Base-by-base conservation (phyloP, 2,888 invertebrate genomes). In the Acanthoscelides obtectus region DNA sequence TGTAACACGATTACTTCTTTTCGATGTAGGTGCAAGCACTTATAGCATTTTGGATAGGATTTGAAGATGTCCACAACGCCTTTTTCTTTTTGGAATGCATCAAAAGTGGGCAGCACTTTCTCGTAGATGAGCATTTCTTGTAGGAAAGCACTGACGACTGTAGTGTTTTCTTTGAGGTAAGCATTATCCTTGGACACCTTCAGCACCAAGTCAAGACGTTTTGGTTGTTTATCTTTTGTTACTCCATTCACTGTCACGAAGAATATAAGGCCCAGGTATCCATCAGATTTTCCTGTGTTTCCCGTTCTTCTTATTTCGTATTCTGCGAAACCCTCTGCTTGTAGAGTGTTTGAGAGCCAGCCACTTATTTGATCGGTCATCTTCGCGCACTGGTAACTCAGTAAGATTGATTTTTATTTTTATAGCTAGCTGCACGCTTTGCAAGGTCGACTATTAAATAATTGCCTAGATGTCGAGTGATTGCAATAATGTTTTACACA, bases 121-220 rank as follows among this genome's bases (percentile, higher is more conserved):
- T 70, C 70, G 71, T 77, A 78, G 20, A 76, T 72, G 21, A 70
- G 71, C 27, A 76, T 76, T 67, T 78, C 78, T 4, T 72, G 70
- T 12, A 45, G 45, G 17, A 45, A 45, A 17, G 45, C 45, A 12
- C 3, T 45, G 45, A 45, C 45, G 12, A 45, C 17, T 12, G 45
- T 6, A 45, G 45, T 45, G 5, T 12, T 45, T 45, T 45, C 45
- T 45, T 17, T 45, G 45, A 45, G 45, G 17, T 45, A 45, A 45
- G 45, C 45, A 17, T 45, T 45, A 17, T 45, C 45, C 17, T 45
- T 45, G 45, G 45, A 6, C 45, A 45, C 12, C 45, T 45, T 45
- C 12, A 45, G 45, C 12, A 45, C 45, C 12, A 45, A 45, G 12
- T 45, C 45, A 1, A 45, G 45, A 12, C 45, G 3, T 45, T 45